These are phyloP conservation scores for Drosophila kokeensis DNA, from an alignment of 2,888 invertebrate genomes.

Conservation along the genomic window DNA sequence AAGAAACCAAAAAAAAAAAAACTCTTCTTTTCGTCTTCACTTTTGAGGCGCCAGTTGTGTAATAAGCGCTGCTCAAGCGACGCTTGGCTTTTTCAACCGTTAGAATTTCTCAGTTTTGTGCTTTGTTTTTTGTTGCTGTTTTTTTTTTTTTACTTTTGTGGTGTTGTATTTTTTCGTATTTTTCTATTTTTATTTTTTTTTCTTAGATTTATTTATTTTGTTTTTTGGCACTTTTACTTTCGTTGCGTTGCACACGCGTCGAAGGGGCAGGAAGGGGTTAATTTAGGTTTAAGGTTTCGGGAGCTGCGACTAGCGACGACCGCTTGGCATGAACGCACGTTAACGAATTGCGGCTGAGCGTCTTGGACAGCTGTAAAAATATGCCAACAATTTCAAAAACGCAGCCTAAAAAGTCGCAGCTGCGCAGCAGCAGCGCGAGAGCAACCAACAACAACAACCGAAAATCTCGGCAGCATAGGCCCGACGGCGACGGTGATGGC, in stretches of 20 bases:
- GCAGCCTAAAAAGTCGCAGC: constrained; percentile 66
- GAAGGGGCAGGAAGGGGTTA: constrained; percentile 8
- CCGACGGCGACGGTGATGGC: neutral
- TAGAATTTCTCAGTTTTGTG: constrained; percentile 59
- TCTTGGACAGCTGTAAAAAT: constrained; percentile 83
- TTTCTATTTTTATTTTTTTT: constrained; percentile 11
- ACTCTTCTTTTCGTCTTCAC: constrained; percentile 20
- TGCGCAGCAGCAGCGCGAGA: constrained; percentile 45
- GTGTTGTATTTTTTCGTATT: constrained; percentile 14
- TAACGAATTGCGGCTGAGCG: constrained; percentile 84
- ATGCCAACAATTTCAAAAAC: constrained; percentile 81
- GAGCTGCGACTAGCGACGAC: constrained; percentile 76
- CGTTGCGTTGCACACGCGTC: constrained; percentile 40
- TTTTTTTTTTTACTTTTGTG: neutral
- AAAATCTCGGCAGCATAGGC: constrained; percentile 47
- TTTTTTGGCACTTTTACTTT: constrained; percentile 71
- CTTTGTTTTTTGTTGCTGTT: neutral
- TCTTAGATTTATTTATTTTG: neutral
- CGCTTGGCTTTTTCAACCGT: constrained; percentile 49
- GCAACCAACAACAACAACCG: constrained; percentile 25
- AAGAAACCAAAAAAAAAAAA: constrained; percentile 24
- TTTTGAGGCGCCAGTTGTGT: constrained; percentile 42
- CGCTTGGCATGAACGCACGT: constrained; percentile 81
- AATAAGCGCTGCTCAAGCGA: constrained; percentile 32
- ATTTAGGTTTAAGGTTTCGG: constrained; percentile 26